Evolutionary conservation across 2,797 vertebrate species (phyloP), one percentile per base, ranked within the genome.

Genomic region (Tangara arthus): DNA sequence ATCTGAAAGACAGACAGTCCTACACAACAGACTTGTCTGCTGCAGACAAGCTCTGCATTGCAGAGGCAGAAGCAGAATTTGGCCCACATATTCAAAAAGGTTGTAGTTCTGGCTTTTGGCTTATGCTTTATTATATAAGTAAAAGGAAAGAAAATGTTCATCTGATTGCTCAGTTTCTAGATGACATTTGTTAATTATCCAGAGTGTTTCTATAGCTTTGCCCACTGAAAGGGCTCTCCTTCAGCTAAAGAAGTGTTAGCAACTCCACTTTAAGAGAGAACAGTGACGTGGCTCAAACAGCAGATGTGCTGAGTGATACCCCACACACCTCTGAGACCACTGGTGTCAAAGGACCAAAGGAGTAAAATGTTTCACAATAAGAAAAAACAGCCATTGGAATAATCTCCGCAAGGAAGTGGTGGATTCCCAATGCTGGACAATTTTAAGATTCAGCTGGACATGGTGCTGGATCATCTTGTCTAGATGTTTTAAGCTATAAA

Each of bases 1-100:
- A 55, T 66, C 46, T 86, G 47, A 91, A 88, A 65, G 34, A 81
- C 55, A 85, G 81, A n/a, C 68, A 72, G 49, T 20, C 37, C 52
- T 19, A 64, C 42, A 73, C 46, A 82, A 65, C 91, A 94, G 80
- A 52, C 16, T 66, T 76, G 66, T 81, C 68, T 88, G 76, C 91
- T 91, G 90, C 77, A 93, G 70, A 52, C 37, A 47, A 70, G 27
- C 65, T 91, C 93, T 95, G 95, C 86, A 90, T 87, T 96, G 94
- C 94, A 96, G 90, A 94, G 90, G 80, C 50, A 88, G 81, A 76
- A 76, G 44, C 37, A 85, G 70, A 89, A 90, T 70, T 69, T 93
- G 77, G 73, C 78, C 86, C n/a, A 0, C 26, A 32, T 75, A 88
- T 81, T 81, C 46, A 35, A 68, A 68, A 75, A 82, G 16, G 35